Percentiles rank a stretch among this genome's conserved stretches.
These are phyloP conservation scores for Peromyscus aztecus DNA, from an alignment of 2,797 vertebrate genomes.

Conservation along the genomic window DNA sequence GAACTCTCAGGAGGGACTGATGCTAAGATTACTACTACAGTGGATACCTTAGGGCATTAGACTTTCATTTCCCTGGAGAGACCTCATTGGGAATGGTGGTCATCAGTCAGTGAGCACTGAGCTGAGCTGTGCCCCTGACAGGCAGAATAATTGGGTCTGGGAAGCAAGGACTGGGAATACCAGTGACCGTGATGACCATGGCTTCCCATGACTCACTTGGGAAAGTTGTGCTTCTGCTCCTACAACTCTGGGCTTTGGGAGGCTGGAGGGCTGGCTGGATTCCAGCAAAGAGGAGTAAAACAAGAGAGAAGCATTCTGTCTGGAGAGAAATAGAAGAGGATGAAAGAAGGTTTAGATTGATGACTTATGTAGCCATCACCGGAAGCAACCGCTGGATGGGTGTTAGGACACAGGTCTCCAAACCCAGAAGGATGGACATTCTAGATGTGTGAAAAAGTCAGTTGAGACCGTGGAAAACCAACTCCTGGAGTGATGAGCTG, in stretches of 20 bases:
- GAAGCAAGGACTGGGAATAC: background rate
- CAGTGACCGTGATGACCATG: background rate
- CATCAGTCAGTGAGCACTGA: background rate
- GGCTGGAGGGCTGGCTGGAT: background rate
- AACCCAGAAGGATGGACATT: background rate
- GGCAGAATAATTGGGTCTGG: background rate
- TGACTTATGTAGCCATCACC: background rate
- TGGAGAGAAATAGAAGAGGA: background rate
- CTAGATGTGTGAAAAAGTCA: background rate
- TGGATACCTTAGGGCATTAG: background rate
- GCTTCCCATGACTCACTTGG: background rate
- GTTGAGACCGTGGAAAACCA: background rate
- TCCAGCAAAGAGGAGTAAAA: background rate
- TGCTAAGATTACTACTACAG: background rate
- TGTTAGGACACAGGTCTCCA: background rate
- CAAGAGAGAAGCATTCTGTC: background rate
- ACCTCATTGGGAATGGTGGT: constrained; percentile 5
- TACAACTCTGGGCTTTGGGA: background rate
- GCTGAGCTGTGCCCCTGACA: background rate
- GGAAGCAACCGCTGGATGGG: background rate
- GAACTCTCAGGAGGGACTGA: background rate
- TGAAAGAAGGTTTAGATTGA: background rate
- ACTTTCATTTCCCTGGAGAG: background rate
- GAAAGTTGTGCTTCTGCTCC: background rate
- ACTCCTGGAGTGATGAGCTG: background rate